Evolutionary conservation across 2,888 invertebrate species (phyloP), one percentile per base, ranked within the genome.

Genomic region (Archips xylosteana): DNA sequence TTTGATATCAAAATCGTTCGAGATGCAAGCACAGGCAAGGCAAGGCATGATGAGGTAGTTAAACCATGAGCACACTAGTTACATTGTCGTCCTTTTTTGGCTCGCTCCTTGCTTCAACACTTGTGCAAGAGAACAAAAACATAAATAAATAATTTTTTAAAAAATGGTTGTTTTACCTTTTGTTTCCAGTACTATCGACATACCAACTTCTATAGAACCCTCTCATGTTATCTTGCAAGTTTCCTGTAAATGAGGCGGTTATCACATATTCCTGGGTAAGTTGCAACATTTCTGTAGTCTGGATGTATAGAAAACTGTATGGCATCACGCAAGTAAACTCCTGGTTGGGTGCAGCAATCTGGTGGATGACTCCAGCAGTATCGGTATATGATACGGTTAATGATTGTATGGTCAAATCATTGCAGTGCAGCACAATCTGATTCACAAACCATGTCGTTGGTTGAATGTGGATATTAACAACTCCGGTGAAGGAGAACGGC

Each of bases 171-270:
- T 6, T 32, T 71, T 80, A 90, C 92, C 90, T 91, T 96, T 95
- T 95, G 76, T 94, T 96, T 77, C 95, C 92, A 75, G 95, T 95
- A 69, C 91, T 93, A 76, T 95, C 95, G 60, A 89, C 90, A 86
- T 97, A 97, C 78, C 96, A 97, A 89, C 97, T 97, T 78, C 97
- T 95, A 85, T 97, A 98, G 86, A 98, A 97, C 34, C 98, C 98
- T 88, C 96, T 95, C 86, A 98, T 95, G 76, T 95, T 95, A 76
- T 96, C 96, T 87, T 96, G 96, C 49, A 98, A 90, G 67, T 95
- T 92, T 0, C 97, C 98, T 39, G 88, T 90, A 82, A 96, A 98
- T 57, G 93, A 94, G 67, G 97, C 95, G 73, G 88, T 90, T 51
- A 98, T 88, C 51, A 93, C 86, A 84, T 97, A 98, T 70, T 95